A percentile compares a stretch with the other conserved stretches of the same genome.
Conservation (phyloP, 2,797 vertebrate species). For the Microctenopoma lineatum region DNA sequence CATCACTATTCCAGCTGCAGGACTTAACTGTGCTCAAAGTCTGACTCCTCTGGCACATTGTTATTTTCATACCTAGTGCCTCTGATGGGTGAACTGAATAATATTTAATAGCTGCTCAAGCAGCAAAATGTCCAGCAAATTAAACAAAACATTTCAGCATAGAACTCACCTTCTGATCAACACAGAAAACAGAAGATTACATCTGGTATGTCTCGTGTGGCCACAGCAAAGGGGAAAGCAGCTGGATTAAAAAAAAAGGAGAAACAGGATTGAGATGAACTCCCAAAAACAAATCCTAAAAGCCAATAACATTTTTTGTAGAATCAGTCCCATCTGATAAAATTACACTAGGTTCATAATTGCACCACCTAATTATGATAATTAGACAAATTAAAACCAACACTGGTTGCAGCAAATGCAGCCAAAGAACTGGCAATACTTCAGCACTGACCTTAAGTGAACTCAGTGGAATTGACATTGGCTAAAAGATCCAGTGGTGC, state of each 20-base stretch:
- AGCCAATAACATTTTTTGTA: not conserved
- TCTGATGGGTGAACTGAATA: no score
- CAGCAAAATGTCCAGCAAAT: not conserved
- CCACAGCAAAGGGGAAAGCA: slow-evolving; percentile 1
- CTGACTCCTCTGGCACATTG: not conserved
- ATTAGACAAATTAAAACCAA: slow-evolving; percentile 81
- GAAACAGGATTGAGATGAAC: not conserved
- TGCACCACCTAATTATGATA: slow-evolving; percentile 83
- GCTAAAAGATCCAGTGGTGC: not conserved
- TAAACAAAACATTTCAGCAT: not conserved
- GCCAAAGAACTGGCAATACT: rapidly evolving
- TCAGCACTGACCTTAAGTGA: slow-evolving; percentile 20
- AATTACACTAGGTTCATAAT: slow-evolving; percentile 77
- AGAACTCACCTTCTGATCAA: slow-evolving; percentile 36
- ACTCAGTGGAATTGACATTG: not conserved
- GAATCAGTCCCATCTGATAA: not conserved
- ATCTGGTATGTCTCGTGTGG: not conserved
- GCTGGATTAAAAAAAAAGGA: not conserved
- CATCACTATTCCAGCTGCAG: slow-evolving; percentile 69
- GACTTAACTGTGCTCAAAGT: not conserved
- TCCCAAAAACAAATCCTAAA: not conserved
- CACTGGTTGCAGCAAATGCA: slow-evolving; percentile 56
- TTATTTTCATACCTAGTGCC: no score
- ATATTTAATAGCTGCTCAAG: no score
- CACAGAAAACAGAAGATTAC: not conserved